A percentile compares a stretch with the other conserved stretches of the same genome.
These are phyloP conservation scores for Phalacrocorax carbo DNA, from an alignment of 2,113 vertebrate genomes.

Conservation along the genomic window DNA sequence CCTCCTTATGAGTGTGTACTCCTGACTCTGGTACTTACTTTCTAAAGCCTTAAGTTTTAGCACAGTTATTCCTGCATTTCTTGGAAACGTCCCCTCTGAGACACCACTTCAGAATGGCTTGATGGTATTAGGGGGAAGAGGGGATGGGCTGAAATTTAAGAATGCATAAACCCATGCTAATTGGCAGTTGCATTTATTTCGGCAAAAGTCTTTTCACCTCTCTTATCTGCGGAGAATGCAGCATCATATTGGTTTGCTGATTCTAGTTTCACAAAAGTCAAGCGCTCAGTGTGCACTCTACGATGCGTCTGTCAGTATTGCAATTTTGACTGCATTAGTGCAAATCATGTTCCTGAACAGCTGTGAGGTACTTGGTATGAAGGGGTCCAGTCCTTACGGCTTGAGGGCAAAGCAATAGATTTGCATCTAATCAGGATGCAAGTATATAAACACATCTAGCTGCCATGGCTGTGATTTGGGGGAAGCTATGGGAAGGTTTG, in stretches of 20 bases:
- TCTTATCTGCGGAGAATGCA: not conserved
- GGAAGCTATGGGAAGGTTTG: not conserved
- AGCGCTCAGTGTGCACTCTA: not conserved
- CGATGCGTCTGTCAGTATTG: rapidly evolving
- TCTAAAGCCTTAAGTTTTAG: not conserved
- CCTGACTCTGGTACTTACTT: not conserved
- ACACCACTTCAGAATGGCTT: not conserved
- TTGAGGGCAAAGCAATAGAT: not conserved
- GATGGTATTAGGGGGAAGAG: not conserved
- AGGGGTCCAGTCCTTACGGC: not conserved
- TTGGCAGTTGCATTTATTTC: not conserved
- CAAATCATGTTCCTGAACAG: not conserved
- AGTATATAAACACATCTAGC: no score
- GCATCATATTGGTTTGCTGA: not conserved
- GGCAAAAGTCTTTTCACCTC: not conserved
- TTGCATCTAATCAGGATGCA: not conserved
- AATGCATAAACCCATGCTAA: not conserved
- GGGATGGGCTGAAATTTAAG: not conserved
- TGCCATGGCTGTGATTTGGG: not conserved
- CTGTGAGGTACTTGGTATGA: not conserved
- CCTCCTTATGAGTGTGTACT: not conserved
- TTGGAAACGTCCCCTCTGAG: not conserved
- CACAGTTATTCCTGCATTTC: not conserved
- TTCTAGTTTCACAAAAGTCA: not conserved
- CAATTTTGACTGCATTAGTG: not conserved